Percentiles rank a stretch among this genome's conserved stretches.
Conservation (phyloP, 1,140 invertebrate species). For the Watersipora subatra region DNA sequence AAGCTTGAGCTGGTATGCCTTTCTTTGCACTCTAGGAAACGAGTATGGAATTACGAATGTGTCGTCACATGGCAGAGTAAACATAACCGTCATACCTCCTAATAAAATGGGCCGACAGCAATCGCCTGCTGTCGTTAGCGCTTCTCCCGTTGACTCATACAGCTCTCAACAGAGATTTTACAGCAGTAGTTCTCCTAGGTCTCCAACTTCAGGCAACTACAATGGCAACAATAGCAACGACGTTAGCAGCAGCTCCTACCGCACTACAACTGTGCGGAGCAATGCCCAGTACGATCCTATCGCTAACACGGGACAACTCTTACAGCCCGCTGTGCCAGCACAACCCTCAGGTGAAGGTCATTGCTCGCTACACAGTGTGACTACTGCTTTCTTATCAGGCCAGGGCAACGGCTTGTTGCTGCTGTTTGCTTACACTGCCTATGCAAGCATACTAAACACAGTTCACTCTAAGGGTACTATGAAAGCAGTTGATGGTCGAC, state of each 20-base stretch:
- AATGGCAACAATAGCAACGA: conserved; percentile 14
- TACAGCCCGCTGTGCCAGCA: not conserved
- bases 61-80: not conserved
- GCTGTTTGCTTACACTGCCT: too few species aligned
- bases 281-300: not conserved
- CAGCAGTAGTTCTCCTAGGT: not conserved
- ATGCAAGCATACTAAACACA: too few species aligned
- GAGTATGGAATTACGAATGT: conserved; percentile 2
- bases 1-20: too few species aligned
- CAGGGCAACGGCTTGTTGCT: too few species aligned
- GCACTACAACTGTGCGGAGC: not conserved
- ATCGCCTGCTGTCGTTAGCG: not conserved
- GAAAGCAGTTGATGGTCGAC: too few species aligned
- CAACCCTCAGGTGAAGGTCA: not conserved
- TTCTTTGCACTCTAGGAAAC: not conserved
- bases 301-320: not conserved
- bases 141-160: conserved; percentile 8
- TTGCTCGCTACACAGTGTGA: too few species aligned
- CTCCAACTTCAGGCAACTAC: conserved; percentile 4
- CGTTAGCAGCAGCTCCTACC: conserved; percentile 11
- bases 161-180: conserved; percentile 12
- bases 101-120: not conserved
- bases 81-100: not conserved
- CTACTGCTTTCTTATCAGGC: too few species aligned
- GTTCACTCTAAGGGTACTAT: too few species aligned